These are phyloP conservation scores for Glyptemys insculpta DNA, from an alignment of 2,797 vertebrate species.

Conservation along the genomic window DNA sequence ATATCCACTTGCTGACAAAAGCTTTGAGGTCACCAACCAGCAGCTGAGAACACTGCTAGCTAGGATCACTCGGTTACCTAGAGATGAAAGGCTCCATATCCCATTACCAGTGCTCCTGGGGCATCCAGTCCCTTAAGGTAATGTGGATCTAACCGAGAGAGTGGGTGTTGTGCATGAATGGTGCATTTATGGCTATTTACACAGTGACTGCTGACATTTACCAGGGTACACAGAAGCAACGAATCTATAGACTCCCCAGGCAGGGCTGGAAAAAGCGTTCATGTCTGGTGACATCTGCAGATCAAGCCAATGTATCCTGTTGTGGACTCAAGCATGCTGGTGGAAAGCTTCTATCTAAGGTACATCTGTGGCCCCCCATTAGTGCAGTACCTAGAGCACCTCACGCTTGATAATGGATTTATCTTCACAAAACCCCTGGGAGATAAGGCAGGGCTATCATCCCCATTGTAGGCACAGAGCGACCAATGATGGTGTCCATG, in stretches of 20 bases:
- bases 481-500: background rate
- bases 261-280: background rate
- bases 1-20: no score
- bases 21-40: accelerated
- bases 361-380: background rate
- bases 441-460: background rate
- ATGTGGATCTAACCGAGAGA: no score
- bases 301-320: background rate
- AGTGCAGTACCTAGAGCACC: background rate
- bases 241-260: background rate
- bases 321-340: no score
- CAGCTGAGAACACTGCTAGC: no score
- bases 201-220: background rate
- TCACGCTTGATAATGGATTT: background rate
- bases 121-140: no score
- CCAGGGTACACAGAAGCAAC: background rate
- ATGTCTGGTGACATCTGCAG: background rate
- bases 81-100: background rate
- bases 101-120: no score
- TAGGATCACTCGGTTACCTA: background rate
- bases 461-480: background rate
- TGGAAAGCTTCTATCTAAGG: background rate
- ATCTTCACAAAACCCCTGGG: background rate
- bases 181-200: no score
- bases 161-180: no score